These are phyloP conservation scores for Phataginus tricuspis DNA, from an alignment of 2,797 vertebrate species.

Conservation along the genomic window DNA sequence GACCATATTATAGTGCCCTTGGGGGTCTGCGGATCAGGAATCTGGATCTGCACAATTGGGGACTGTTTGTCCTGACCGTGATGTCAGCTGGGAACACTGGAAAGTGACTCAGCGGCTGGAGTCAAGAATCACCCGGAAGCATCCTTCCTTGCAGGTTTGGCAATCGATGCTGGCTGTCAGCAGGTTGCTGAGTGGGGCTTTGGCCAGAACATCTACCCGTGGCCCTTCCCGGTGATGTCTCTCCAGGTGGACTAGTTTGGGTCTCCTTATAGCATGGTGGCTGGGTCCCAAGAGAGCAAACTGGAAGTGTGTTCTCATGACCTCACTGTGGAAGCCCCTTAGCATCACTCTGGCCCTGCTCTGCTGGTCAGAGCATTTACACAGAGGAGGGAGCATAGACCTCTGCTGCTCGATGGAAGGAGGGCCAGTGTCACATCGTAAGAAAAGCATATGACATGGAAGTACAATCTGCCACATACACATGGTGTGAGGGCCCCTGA, in stretches of 20 bases:
- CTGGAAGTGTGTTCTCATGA: neutral
- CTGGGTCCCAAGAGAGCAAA: neutral
- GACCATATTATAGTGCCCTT: neutral
- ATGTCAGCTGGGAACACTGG: neutral
- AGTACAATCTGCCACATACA: neutral
- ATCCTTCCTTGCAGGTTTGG: neutral
- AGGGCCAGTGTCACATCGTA: neutral
- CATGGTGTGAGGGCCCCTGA: neutral
- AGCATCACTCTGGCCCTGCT: fast-evolving
- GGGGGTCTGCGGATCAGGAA: neutral
- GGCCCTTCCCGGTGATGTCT: neutral
- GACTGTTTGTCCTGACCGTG: neutral
- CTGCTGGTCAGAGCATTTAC: neutral
- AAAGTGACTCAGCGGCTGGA: neutral
- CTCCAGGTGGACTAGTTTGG: neutral
- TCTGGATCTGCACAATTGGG: neutral
- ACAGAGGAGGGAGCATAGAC: neutral
- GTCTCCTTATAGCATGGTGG: neutral
- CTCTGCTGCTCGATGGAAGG: neutral
- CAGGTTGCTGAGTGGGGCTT: neutral
- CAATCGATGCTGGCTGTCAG: neutral
- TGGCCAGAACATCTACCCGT: neutral
- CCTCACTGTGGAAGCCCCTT: neutral
- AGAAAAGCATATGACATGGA: neutral
- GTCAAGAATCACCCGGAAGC: neutral